phyloP scores from a whole-genome alignment of 1,140 invertebrate genomes.

The Aphis craccivora region DNA sequence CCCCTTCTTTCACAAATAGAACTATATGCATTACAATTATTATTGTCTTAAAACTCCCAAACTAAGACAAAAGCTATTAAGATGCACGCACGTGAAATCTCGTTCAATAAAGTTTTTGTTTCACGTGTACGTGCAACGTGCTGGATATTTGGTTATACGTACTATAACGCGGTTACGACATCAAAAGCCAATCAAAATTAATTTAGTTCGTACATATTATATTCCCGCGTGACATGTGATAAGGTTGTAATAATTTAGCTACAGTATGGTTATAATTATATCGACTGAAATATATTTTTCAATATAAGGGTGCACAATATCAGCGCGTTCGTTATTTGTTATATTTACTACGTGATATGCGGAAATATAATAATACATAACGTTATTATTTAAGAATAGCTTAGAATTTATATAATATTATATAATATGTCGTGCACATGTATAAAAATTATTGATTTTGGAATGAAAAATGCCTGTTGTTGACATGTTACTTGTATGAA shows the following conservation, averaged over 20 bases:
- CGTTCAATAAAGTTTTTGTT: conserved; percentile 28
- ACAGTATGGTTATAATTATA: neutral
- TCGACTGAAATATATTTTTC: neutral
- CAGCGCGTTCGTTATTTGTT: neutral
- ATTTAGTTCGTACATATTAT: conserved; percentile 34
- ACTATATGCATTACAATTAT: neutral
- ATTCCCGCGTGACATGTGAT: conserved; percentile 10
- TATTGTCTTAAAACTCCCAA: conserved; percentile 14
- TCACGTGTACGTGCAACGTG: neutral
- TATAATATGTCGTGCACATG: neutral
- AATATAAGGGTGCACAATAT: neutral
- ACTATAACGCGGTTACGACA: conserved; percentile 15
- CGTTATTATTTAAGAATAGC: neutral
- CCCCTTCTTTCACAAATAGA: neutral
- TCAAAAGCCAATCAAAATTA: conserved; percentile 46
- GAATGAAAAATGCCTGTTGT: neutral
- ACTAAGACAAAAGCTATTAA: conserved; percentile 41
- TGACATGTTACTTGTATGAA: neutral
- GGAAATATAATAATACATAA: neutral
- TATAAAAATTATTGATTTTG: neutral
- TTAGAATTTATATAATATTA: neutral
- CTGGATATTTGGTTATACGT: neutral
- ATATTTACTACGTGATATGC: neutral
- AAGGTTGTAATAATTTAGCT: conserved; percentile 6
- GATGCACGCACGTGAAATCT: neutral